phyloP scores from a whole-genome alignment of 2,888 invertebrate genomes.

The Antheraea assamensis region DNA sequence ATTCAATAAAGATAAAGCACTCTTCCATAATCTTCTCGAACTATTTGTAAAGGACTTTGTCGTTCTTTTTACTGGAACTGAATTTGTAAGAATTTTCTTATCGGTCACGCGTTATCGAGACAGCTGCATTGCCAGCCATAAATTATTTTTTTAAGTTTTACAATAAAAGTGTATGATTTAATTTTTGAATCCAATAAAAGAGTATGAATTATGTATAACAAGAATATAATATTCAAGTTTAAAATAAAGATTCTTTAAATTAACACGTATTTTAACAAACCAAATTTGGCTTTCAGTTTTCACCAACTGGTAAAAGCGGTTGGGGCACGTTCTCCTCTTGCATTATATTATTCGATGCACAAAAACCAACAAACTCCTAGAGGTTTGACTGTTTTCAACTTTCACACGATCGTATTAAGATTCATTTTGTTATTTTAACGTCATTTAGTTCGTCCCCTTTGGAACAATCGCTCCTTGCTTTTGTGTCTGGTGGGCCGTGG shows the following conservation, averaged over 20 bases:
- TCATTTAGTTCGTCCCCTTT: constrained; percentile 56
- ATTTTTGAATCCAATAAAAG: neutral
- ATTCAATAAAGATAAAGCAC: constrained; percentile 10
- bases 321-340: constrained; percentile 77
- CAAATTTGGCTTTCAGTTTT: constrained; percentile 54
- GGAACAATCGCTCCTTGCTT: constrained; percentile 60
- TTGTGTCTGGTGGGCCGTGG: constrained; percentile 67
- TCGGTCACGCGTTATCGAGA: constrained; percentile 57
- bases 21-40: constrained; percentile 19
- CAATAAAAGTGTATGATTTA: neutral
- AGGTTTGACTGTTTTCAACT: constrained; percentile 51
- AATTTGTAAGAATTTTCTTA: constrained; percentile 58
- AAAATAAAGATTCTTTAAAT: constrained; percentile 24
- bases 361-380: constrained; percentile 53
- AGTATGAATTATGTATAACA: neutral
- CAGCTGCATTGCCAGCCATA: constrained; percentile 41
- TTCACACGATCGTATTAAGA: constrained; percentile 55
- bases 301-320: constrained; percentile 73
- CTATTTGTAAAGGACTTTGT: constrained; percentile 43
- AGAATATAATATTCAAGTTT: constrained; percentile 16
- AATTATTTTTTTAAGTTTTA: constrained; percentile 15
- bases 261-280: constrained; percentile 34
- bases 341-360: constrained; percentile 50
- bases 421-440: constrained; percentile 49
- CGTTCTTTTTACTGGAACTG: constrained; percentile 46